A percentile compares a stretch with the other conserved stretches of the same genome.
phyloP scores from a whole-genome alignment of 2,113 vertebrate species.

The Lamprotornis superbus region DNA sequence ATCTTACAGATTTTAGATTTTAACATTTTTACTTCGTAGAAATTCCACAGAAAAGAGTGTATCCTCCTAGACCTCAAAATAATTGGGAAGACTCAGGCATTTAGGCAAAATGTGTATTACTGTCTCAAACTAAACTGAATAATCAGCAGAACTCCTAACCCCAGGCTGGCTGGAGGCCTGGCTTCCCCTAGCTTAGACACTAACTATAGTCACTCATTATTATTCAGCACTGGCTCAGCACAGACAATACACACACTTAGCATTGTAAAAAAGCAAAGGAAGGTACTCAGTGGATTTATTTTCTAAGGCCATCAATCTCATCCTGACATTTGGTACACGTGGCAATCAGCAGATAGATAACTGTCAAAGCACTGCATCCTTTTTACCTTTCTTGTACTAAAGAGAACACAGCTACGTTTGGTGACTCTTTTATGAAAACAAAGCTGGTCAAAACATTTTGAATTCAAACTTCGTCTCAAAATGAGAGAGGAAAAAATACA shows the following conservation, averaged over 20 bases:
- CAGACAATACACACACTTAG: background rate
- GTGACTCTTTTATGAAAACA: background rate
- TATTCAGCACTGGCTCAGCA: background rate
- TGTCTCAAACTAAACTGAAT: background rate
- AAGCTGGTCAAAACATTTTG: slow-evolving; percentile 22
- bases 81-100: background rate
- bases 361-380: background rate
- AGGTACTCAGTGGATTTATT: background rate
- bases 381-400: background rate
- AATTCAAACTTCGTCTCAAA: background rate
- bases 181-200: background rate
- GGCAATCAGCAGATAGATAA: background rate
- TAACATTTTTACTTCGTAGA: background rate
- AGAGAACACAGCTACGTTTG: background rate
- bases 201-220: background rate
- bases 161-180: background rate
- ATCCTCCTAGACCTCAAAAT: background rate
- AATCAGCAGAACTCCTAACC: background rate
- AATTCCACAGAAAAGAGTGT: background rate
- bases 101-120: accelerated
- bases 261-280: background rate
- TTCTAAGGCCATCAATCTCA: background rate
- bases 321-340: background rate
- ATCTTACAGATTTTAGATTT: background rate
- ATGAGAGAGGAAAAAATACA: background rate